Evolutionary conservation across 1,140 invertebrate genomes (phyloP), one percentile per base, ranked within the genome.

Genomic region (Helicorthomorpha holstii): DNA sequence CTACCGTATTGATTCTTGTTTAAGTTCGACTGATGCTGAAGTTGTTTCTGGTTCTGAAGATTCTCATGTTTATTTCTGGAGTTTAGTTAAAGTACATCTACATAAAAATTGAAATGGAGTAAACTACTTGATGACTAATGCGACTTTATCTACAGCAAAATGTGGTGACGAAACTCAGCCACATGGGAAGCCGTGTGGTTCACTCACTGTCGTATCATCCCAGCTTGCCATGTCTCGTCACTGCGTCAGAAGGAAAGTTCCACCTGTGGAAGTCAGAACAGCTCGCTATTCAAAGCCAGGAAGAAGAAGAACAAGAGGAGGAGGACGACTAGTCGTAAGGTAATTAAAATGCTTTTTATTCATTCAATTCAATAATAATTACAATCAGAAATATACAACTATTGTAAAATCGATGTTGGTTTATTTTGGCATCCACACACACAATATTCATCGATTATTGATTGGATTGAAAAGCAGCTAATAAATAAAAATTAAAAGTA

Each of bases 1-100:
- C 61, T 85, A 83, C 62, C 80, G 80, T 57, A 73, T 95, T 21
- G 92, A 96, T 66, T 88, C 85, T 64, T 80, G 79, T 57, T 74
- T 95, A 2, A 81, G 83, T 65, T 69, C 75, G 49, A 81, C 78
- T 57, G 91, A 96, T 65, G 83, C 78, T 27, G 76, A 82, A 55
- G 77, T 96, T 46, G 66, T 94, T 19, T 87, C 85, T 48, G 93
- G 92, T 0, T 94, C 91, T 0, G 79, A 80, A 34, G 82, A 86
- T 61, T 90, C 91, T 0, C 72, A 75, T 61, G 70, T 94, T 2
- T 86, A 82, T 69, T 76, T 83, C 57, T 98, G 89, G 88, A 85
- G 94, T 67, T 69, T 95, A 46, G 75, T 93, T 3, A 77, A 78
- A 57, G 77, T 48, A 54, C 16, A 29, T 21, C 2, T 14, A 14